Base-by-base conservation (phyloP, 2,888 invertebrate species). In the Aleiodes alternator region DNA sequence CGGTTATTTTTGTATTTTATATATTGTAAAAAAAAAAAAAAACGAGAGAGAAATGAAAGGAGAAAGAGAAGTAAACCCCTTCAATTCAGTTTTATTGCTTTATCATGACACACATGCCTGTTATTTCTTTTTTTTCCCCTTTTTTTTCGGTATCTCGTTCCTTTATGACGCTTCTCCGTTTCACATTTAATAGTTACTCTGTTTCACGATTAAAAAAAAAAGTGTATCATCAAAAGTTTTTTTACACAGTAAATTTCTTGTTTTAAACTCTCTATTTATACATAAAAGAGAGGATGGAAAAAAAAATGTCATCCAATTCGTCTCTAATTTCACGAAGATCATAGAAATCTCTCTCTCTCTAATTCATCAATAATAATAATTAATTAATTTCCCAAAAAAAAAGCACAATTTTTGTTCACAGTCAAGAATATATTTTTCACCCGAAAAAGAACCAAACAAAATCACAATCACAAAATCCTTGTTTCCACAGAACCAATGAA, bases 181-280 rank as follows among this genome's bases (percentile, higher is more conserved):
- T 56, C n/a, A 31, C 59, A 31, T 34, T 59, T 12, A 59, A 59
- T 59, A 59, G 64, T 64, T 48, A 64, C 64, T 64, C 64, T 64
- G 48, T 72, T 73, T 59, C 53, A 69, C 68, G 64, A 77, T 59
- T 56, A 29, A 48, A 53, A 53, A 53, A 55, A 16, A 55, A 55
- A 14, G 11, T 55, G 55, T 55, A 43, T 43, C 43, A 43, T 43
- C 43, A 43, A 43, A 43, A 9, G 43, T 43, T 43, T 43, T 43
- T 43, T 43, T 34, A 43, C 43, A 43, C 43, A 43, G 43, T 43
- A 43, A 43, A 43, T 43, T 43, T 43, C 43, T 43, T 43, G 43
- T 43, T 43, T 43, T 9, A 43, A 43, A 43, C 34, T 34, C 34
- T 43, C 43, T 43, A 5, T 38, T 38, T 38, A 38, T 38, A 38